Evolutionary conservation across 1,140 invertebrate species (phyloP), one percentile per base, ranked within the genome.

Genomic region (Choristoneura fumiferana): DNA sequence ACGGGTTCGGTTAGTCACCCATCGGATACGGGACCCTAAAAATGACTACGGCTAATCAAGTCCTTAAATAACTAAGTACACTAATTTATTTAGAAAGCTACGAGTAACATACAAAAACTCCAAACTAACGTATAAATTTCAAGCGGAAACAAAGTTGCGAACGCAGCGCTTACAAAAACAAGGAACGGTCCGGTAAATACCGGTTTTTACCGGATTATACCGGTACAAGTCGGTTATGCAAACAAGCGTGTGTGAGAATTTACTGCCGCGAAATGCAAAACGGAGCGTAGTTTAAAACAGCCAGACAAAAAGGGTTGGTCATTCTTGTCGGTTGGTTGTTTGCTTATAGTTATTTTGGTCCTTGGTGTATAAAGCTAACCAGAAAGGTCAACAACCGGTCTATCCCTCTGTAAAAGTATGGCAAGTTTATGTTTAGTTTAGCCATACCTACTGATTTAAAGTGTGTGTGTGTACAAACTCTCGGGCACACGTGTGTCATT

Each of bases 111-210:
- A 49, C 18, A 33, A 29, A 49, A 49, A 49, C 22, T 49, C 10
- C 40, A 10, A 49, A 49, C 18, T 18, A n/a, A 22, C 43, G 29
- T 49, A 22, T 49, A 49, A 15, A 49, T 49, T 17, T 22, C 43
- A 49, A 49, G 40, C 9, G 2, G 22, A n/a, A 49, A 49, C 18
- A 49, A 49, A 49, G 29, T 49, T 49, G 29, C 43, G 29, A 18
- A 18, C 43, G 18, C n/a, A 22, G 22, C n/a, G 29, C 17, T 15
- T 34, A 58, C 60, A 58, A 69, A 54, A 76, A 70, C 74, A 72
- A 71, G 69, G 68, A 74, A 67, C 49, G 60, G 54, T 78, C 77
- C 69, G 66, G 77, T 76, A 80, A 80, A 82, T 80, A 78, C 77
- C 69, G 64, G 77, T 78, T 76, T 75, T 79, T 76, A 76, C 71